Evolutionary conservation across 2,797 vertebrate species (phyloP).

Genomic region (Cyprinodon diabolis): DNA sequence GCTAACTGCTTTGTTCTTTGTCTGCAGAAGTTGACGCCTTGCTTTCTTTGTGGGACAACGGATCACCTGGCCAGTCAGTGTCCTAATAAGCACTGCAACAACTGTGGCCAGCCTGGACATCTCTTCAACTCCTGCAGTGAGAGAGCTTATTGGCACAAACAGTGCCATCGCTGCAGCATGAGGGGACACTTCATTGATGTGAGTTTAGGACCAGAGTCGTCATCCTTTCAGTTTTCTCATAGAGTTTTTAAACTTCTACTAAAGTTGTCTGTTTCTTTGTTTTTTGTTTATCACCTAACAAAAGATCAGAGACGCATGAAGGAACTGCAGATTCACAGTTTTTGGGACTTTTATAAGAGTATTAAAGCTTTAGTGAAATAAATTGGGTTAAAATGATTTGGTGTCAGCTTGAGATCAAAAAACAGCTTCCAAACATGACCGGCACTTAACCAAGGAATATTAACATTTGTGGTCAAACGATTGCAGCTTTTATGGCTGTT

Average conservation of each 20-base stretch:
- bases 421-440: too few species aligned
- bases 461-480: too few species aligned
- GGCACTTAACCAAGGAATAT: too few species aligned
- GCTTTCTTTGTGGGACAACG: constrained; percentile 85
- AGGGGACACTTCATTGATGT: constrained; percentile 91
- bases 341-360: too few species aligned
- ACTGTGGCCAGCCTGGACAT: constrained; percentile 90
- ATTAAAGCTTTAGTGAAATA: too few species aligned
- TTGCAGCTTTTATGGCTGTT: too few species aligned
- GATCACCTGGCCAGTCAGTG: constrained; percentile 83
- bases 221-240: neutral
- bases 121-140: constrained; percentile 82
- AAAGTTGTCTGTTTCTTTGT: neutral
- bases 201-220: constrained; percentile 70
- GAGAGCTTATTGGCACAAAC: constrained; percentile 84
- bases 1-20: constrained; percentile 17
- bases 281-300: too few species aligned
- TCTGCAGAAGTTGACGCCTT: constrained; percentile 82
- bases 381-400: too few species aligned
- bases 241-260: too few species aligned
- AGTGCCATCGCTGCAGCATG: constrained; percentile 90
- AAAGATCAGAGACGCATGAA: too few species aligned
- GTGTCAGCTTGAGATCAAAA: too few species aligned
- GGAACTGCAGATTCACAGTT: too few species aligned
- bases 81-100: constrained; percentile 85